phyloP scores from a whole-genome alignment of 1,140 invertebrate species.

The Phortica variegata region DNA sequence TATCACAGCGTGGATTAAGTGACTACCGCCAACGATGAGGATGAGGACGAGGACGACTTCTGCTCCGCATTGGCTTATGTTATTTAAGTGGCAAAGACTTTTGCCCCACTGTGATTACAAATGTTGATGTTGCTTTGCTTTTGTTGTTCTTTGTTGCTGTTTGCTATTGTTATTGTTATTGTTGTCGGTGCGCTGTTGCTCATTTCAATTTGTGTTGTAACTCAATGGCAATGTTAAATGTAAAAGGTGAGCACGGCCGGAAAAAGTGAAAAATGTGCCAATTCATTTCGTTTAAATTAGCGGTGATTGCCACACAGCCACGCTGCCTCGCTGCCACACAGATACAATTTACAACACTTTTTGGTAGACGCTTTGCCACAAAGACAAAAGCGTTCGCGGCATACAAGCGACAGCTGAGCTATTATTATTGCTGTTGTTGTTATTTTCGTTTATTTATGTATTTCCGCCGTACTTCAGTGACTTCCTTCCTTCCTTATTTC shows the following conservation, averaged over 20 bases:
- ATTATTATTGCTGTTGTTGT: slow-evolving; percentile 8
- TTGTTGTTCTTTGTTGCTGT: slow-evolving; percentile 15
- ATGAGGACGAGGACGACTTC: no score
- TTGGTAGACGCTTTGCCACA: neutral
- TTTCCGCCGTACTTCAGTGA: slow-evolving; percentile 12
- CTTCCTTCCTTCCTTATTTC: neutral
- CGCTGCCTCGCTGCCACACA: neutral
- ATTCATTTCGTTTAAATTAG: slow-evolving; percentile 58
- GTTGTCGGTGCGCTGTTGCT: slow-evolving; percentile 22
- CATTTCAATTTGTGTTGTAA: slow-evolving; percentile 22
- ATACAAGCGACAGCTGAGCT: no score
- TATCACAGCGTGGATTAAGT: slow-evolving; percentile 55
- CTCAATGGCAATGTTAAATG: no score
- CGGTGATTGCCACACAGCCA: slow-evolving; percentile 36
- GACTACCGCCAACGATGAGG: slow-evolving; percentile 23
- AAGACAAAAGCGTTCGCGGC: neutral
- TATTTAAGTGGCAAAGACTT: neutral
- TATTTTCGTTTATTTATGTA: slow-evolving; percentile 30
- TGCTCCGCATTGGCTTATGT: no score
- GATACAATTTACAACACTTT: neutral
- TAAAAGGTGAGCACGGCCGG: neutral
- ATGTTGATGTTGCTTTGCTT: slow-evolving; percentile 10
- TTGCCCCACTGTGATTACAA: neutral
- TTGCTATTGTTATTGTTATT: slow-evolving; percentile 13
- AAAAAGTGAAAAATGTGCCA: slow-evolving; percentile 57